phyloP scores from a whole-genome alignment of 1,140 invertebrate genomes.

The Drosophila kanapiae region DNA sequence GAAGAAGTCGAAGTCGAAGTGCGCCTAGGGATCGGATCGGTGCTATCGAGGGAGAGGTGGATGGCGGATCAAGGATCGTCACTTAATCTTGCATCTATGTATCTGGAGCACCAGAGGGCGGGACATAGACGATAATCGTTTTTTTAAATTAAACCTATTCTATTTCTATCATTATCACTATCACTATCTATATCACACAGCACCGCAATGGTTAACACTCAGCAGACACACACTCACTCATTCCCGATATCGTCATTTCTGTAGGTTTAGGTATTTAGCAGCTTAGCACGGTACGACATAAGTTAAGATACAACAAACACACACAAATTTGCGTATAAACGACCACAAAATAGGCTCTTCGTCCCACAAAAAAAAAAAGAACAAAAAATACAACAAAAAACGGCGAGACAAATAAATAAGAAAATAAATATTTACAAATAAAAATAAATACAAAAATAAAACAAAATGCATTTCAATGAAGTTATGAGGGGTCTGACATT shows the following conservation, averaged over 20 bases:
- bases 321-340: conserved; percentile 48
- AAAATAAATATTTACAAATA: conserved; percentile 55
- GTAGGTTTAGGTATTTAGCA: conserved; percentile 80
- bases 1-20: conserved; percentile 71
- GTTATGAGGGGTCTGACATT: background rate
- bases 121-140: conserved; percentile 72
- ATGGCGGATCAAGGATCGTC: conserved; percentile 48
- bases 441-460: conserved; percentile 47
- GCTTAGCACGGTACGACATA: conserved; percentile 63
- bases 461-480: conserved; percentile 31
- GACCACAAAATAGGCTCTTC: conserved; percentile 50
- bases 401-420: conserved; percentile 20
- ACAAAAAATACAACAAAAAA: conserved; percentile 15
- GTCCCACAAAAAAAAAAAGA: conserved; percentile 25
- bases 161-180: conserved; percentile 55
- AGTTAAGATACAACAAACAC: conserved; percentile 44
- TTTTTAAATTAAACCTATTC: conserved; percentile 61
- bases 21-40: conserved; percentile 28
- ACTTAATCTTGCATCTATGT: conserved; percentile 53
- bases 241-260: conserved; percentile 70
- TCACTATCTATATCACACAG: conserved; percentile 38
- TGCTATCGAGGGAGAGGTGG: conserved; percentile 10
- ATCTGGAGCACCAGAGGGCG: conserved; percentile 68
- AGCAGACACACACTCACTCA: conserved; percentile 29
- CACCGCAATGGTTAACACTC: conserved; percentile 51